Percentiles rank a stretch among this genome's conserved stretches.
phyloP scores from a whole-genome alignment of 1,140 invertebrate species.

The Saccostrea glomerata region DNA sequence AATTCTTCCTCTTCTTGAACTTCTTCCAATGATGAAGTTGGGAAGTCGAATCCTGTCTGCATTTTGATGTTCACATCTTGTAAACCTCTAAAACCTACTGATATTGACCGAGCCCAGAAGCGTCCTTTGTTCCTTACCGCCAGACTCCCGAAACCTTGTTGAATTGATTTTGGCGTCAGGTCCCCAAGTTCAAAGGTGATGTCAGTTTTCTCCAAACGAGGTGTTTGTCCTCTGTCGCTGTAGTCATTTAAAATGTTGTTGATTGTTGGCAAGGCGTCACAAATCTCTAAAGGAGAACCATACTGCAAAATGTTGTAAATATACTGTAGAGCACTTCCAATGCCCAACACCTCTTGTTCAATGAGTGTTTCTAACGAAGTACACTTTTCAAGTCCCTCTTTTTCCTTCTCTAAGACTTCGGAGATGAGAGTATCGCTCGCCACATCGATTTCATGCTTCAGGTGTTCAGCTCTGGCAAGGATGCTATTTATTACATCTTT shows the following conservation, averaged over 20 bases:
- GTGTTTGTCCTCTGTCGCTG: neutral
- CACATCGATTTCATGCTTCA: conserved; percentile 44
- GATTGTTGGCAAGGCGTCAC: neutral
- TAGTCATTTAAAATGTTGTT: conserved; percentile 2
- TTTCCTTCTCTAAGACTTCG: conserved; percentile 41
- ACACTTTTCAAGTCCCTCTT: neutral
- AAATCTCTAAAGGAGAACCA: conserved; percentile 26
- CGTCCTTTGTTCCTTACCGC: neutral
- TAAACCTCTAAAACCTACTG: conserved; percentile 9
- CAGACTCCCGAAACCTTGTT: conserved; percentile 40
- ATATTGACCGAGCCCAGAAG: conserved; percentile 11
- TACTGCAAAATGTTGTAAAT: neutral
- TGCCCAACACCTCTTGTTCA: conserved; percentile 36
- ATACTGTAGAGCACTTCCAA: conserved; percentile 1
- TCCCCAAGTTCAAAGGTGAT: conserved; percentile 46
- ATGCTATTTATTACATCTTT: conserved; percentile 35
- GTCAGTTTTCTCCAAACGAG: conserved; percentile 33
- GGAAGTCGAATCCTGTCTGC: conserved; percentile 36
- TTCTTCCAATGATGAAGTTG: conserved; percentile 1
- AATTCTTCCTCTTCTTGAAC: conserved; percentile 43
- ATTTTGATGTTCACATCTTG: conserved; percentile 46
- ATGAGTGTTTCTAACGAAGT: neutral
- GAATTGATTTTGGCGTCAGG: conserved; percentile 27
- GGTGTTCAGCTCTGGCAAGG: conserved; percentile 18
- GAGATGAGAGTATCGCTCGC: conserved; percentile 32